Base-by-base conservation (phyloP, 2,113 vertebrate genomes). In the Catharus bicknelli region DNA sequence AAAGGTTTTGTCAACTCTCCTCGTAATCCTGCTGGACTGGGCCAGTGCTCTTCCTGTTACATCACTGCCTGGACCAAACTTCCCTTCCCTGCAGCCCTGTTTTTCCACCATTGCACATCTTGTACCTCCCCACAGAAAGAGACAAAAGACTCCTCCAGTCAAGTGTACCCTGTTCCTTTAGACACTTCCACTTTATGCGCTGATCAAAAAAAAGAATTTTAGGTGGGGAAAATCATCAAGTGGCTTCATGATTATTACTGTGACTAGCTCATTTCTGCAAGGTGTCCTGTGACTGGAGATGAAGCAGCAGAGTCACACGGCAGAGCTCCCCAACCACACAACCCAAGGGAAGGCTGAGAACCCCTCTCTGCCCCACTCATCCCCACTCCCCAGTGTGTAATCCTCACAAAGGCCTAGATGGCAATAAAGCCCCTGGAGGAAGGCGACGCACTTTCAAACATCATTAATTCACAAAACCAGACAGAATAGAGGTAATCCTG, bases 381-480 rank as follows among this genome's bases (percentile, higher is more conserved):
- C 43, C 34, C 34, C 2, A 2, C 18, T 22, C 4, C 34, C 34
- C 34, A 27, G 16, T 0, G 0, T 19, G 25, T 21, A 34, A 38
- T 17, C 18, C 23, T 82, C 40, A n/a, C 78, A 47, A 73, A 86
- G 23, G 30, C 40, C 48, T 21, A 16, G 9, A 27, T 16, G 43
- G 30, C 58, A 72, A 38, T 14, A 83, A 85, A 57, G 16, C 34
- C 38, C 62, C 40, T 19, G 32, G 38, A 40, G 40, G n/a, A 18
- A 70, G n/a, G 67, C 40, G 70, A 50, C 83, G 76, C 25, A 21
- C 26, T 87, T 89, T 34, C 47, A 51, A 90, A 83, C 32, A 47
- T 50, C 50, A 58, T 61, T 68, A 89, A 83, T 51, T 82, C 63
- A 66, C 47, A 91, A 69, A 87, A 43, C 0, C 38, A 48, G 16